Percentiles rank a stretch among this genome's conserved stretches.
phyloP scores from a whole-genome alignment of 2,113 vertebrate species.

The Otocyon megalotis region DNA sequence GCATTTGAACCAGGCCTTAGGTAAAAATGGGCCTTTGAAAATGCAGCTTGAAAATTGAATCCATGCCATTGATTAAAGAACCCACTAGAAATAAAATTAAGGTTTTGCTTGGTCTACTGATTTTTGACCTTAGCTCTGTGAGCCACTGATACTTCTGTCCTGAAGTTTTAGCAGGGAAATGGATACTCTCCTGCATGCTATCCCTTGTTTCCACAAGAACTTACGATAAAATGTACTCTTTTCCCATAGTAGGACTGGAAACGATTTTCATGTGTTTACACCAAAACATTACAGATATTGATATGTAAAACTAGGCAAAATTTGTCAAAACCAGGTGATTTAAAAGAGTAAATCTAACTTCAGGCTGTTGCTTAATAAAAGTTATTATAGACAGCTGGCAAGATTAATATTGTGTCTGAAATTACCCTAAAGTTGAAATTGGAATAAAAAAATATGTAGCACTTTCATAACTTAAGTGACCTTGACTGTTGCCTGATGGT shows the following conservation, averaged over 20 bases:
- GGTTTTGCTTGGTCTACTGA: constrained; percentile 57
- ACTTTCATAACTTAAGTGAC: constrained; percentile 19
- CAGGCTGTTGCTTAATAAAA: constrained; percentile 50
- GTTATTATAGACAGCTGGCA: not conserved
- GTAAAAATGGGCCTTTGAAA: constrained; percentile 77
- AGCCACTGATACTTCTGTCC: not conserved
- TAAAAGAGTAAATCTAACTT: constrained; percentile 10
- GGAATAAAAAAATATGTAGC: constrained; percentile 39
- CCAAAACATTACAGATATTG: not conserved
- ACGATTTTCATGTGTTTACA: not conserved
- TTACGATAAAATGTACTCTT: not conserved
- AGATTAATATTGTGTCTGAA: constrained; percentile 57
- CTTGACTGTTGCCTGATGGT: constrained; percentile 67
- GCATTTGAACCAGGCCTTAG: constrained; percentile 67
- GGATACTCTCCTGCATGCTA: not conserved
- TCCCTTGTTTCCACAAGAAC: not conserved
- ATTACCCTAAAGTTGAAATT: not conserved
- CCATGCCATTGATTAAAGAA: constrained; percentile 71
- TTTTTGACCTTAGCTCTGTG: constrained; percentile 46
- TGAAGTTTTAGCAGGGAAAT: not conserved
- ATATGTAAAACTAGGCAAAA: not conserved
- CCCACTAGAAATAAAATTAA: constrained; percentile 54
- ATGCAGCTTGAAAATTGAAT: constrained; percentile 69
- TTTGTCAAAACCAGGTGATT: not conserved
- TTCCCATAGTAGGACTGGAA: not conserved